Evolutionary conservation across 2,888 invertebrate genomes (phyloP), one percentile per base, ranked within the genome.

Genomic region (Trisateles emortualis): DNA sequence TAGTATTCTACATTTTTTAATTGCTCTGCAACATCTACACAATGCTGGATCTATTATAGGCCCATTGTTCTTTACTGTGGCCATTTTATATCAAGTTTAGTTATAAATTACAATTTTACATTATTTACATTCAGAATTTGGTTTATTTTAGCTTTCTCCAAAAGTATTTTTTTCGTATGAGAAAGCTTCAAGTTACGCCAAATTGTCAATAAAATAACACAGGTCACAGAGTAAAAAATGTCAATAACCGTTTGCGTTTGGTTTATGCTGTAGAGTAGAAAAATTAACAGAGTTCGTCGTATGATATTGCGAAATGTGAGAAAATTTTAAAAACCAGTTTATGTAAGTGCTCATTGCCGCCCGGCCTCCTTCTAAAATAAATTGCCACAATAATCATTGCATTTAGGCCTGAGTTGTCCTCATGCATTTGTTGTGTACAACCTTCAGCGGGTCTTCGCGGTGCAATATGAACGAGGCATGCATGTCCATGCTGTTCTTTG

Each of bases 1-100:
- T 3, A 92, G 78, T 8, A 90, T 74, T 68, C 92, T 84, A 69
- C 92, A 92, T 86, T 90, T 92, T 72, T 92, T 92, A 11, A 92
- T 92, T 11, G 90, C 84, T 29, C 91, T 72, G 59, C 92, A 92
- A 48, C 90, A 90, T 64, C 92, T 80, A 74, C 92, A 92, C n/a
- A 92, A 59, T 4, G 84, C 92, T 65, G 91, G 91, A 60, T 92
- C 90, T 74, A 92, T 81, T 41, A 92, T 75, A 8, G 85, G 90
- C 22, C 90, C 90, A 64, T 88, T 90, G 59, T 74, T 88, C 69
- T 88, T 90, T 19, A 71, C 71, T 29, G 76, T 73, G 71, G 83
- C 83, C 89, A 90, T 90, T 68, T 72, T 79, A 35, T 8, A 5
- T 16, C n/a, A 4, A 48, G 42, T n/a, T 44, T 32, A 30, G 30